phyloP scores from a whole-genome alignment of 2,888 invertebrate genomes.

The Eremobia ochroleuca region DNA sequence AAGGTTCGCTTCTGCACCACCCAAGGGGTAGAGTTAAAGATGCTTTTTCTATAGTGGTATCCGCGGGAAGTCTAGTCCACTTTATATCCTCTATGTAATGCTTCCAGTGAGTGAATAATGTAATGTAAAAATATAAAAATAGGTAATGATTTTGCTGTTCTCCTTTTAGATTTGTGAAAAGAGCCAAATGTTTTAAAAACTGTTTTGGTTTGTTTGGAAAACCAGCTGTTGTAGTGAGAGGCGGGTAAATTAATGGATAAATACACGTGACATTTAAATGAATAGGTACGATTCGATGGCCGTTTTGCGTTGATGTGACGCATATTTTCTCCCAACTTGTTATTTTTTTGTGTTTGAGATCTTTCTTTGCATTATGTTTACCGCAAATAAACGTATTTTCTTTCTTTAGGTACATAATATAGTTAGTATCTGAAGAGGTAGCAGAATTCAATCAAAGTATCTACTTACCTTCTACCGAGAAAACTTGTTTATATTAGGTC shows the following conservation, averaged over 20 bases:
- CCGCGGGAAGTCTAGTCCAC: slow-evolving; percentile 75
- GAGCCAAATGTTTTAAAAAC: background rate
- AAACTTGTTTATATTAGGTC: background rate
- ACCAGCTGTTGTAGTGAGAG: background rate
- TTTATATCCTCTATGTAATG: no score
- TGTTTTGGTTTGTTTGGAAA: background rate
- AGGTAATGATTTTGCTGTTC: slow-evolving; percentile 17
- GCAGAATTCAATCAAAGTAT: background rate
- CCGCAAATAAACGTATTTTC: no score
- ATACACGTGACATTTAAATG: background rate
- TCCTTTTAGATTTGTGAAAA: slow-evolving; percentile 5
- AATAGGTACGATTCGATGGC: background rate
- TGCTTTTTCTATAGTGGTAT: slow-evolving; percentile 76
- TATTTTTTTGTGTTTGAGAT: no score
- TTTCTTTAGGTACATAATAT: background rate
- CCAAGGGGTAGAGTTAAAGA: slow-evolving; percentile 70
- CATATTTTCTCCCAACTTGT: no score
- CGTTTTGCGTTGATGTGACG: no score
- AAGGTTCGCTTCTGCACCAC: slow-evolving; percentile 71
- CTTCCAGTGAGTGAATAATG: no score
- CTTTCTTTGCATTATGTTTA: no score
- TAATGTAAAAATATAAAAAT: background rate
- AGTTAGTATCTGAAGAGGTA: background rate
- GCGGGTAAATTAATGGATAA: background rate
- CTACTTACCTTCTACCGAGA: background rate